Percentiles rank a stretch among this genome's conserved stretches.
phyloP scores from a whole-genome alignment of 1,140 invertebrate species.

The Gonioctena quinquepunctata region DNA sequence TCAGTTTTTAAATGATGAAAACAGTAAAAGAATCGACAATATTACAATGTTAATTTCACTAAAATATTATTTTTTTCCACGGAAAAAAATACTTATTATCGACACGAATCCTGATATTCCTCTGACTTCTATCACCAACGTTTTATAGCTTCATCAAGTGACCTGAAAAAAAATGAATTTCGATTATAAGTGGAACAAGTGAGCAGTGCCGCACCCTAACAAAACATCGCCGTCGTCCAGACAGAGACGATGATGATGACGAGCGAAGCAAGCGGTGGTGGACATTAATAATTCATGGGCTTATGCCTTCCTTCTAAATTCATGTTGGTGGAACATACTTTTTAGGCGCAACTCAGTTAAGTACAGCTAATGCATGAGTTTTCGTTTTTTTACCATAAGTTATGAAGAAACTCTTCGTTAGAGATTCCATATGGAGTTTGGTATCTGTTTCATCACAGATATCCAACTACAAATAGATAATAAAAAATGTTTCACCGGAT shows the following conservation, averaged over 20 bases:
- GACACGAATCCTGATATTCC: too few species aligned
- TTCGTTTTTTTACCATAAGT: background rate
- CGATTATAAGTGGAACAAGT: constrained; percentile 39
- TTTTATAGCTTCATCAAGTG: background rate
- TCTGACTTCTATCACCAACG: too few species aligned
- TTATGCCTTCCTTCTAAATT: constrained; percentile 30
- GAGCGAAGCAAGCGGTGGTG: constrained; percentile 37
- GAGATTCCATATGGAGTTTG: too few species aligned
- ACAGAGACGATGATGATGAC: constrained; percentile 42
- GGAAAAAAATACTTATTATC: too few species aligned
- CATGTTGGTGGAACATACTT: constrained; percentile 45
- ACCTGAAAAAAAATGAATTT: constrained; percentile 23
- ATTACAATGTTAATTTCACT: too few species aligned
- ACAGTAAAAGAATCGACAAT: too few species aligned
- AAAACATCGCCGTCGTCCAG: constrained; percentile 45
- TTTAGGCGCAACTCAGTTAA: constrained; percentile 12
- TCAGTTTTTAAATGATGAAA: too few species aligned
- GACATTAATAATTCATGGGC: constrained; percentile 46
- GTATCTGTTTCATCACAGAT: too few species aligned
- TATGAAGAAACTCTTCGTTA: too few species aligned
- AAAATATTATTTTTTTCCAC: too few species aligned
- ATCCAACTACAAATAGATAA: too few species aligned
- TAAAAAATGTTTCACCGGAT: too few species aligned
- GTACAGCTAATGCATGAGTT: constrained; percentile 8
- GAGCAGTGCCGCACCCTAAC: constrained; percentile 38